A percentile compares a stretch with the other conserved stretches of the same genome.
Conservation (phyloP, 1,140 invertebrate genomes). For the Hypsibius dujardini region DNA sequence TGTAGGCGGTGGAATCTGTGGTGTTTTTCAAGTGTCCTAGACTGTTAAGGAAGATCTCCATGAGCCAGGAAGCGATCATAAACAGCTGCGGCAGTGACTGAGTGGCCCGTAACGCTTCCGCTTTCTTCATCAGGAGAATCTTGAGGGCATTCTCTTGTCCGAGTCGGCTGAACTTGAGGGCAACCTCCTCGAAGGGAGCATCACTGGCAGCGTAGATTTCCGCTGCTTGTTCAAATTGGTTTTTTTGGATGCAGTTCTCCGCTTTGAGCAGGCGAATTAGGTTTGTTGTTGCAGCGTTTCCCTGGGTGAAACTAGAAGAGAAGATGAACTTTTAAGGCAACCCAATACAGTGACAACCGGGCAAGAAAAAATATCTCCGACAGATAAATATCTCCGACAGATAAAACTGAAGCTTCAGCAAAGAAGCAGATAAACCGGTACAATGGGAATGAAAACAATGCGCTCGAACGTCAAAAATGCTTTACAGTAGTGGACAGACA, state of each 20-base stretch:
- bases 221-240: conserved; percentile 64
- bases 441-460: no score
- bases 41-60: conserved; percentile 74
- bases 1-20: neutral
- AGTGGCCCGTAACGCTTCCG: conserved; percentile 29
- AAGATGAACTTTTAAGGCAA: neutral
- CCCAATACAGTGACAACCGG: no score
- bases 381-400: no score
- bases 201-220: conserved; percentile 67
- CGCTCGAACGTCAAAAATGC: no score
- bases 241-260: conserved; percentile 59
- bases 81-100: conserved; percentile 47
- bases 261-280: conserved; percentile 71
- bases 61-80: conserved; percentile 77
- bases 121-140: conserved; percentile 53
- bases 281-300: conserved; percentile 58
- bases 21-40: conserved; percentile 44
- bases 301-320: conserved; percentile 42
- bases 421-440: no score
- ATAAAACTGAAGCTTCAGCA: no score
- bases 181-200: conserved; percentile 80
- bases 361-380: no score
- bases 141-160: conserved; percentile 65
- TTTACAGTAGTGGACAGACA: no score
- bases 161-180: conserved; percentile 70